A percentile compares a stretch with the other conserved stretches of the same genome.
Evolutionary conservation across 2,797 vertebrate species (phyloP).

Genomic region (Galagoides demidoff): DNA sequence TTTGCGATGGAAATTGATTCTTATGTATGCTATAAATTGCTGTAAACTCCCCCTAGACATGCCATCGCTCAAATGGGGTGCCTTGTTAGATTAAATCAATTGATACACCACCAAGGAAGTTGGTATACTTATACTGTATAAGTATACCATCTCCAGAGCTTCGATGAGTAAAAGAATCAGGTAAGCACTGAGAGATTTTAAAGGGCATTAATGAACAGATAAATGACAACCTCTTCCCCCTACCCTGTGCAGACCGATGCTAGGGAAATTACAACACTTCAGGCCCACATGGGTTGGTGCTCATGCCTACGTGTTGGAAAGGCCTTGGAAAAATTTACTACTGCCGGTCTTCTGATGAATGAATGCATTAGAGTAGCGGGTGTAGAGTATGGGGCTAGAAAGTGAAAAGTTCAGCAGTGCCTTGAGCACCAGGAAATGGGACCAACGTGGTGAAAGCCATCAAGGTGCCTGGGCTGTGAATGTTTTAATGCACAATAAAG

Average conservation of each 20-base stretch:
- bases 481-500: slow-evolving; percentile 84
- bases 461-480: slow-evolving; percentile 81
- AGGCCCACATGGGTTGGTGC: background rate
- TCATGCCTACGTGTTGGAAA: background rate
- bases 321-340: slow-evolving; percentile 84
- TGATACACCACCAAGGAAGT: slow-evolving; percentile 26
- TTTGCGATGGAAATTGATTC: background rate
- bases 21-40: background rate
- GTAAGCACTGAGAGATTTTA: slow-evolving; percentile 78
- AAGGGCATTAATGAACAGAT: slow-evolving; percentile 17
- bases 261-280: slow-evolving; percentile 71
- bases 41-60: background rate
- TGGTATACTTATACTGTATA: slow-evolving; percentile 47
- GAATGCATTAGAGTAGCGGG: slow-evolving; percentile 88
- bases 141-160: slow-evolving; percentile 42
- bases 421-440: slow-evolving; percentile 87
- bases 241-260: slow-evolving; percentile 58
- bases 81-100: slow-evolving; percentile 44
- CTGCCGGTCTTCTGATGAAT: slow-evolving; percentile 85
- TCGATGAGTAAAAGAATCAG: slow-evolving; percentile 78
- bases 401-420: slow-evolving; percentile 85
- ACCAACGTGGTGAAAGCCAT: slow-evolving; percentile 85
- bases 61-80: slow-evolving; percentile 44
- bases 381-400: slow-evolving; percentile 81
- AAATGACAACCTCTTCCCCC: slow-evolving; percentile 62